Evolutionary conservation across 2,113 vertebrate genomes (phyloP), one percentile per base, ranked within the genome.

Genomic region (Corythoichthys haematopterus): DNA sequence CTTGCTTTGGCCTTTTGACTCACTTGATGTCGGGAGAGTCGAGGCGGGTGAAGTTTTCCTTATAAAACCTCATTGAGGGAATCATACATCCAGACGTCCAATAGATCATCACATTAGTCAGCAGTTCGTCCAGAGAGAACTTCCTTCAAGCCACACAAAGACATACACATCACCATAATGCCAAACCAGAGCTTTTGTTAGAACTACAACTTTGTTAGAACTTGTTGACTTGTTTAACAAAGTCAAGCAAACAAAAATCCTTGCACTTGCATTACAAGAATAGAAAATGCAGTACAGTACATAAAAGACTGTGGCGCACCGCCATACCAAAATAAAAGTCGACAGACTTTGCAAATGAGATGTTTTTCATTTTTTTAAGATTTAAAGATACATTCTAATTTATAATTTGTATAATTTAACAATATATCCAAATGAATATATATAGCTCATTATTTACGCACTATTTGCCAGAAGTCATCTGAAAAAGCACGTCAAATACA

Each of bases 51-150:
- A 95, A 0, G 73, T 94, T 94, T 79, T 96, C 94, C 79, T 95
- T 96, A 83, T 95, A 96, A 84, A 90, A 94, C 52, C 93, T 87
- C 94, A 96, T 93, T 36, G 95, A 96, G 9, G 94, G 71, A 45
- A 91, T 82, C 56, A 95, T 96, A 83, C 92, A 94, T 20, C 92
- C 85, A 0, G 93, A 91, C 2, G 88, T 89, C 94, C 95, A 96
- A 40, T 96, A 96, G 87, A 96, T 95, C 94, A 95, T 95, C 64
- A 95, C 84, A 0, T 94, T 95, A n/a, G 94, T 95, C 78, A 96
- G 87, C 55, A 96, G 91, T 28, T 96, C 95, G 64, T 95, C 93
- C 52, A 95, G 88, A 33, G 91, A 87, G 78, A 92, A 96, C 84
- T 95, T 95, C 82, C 94, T 96, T 67, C 47, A 72, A 69, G 7